These are phyloP conservation scores for Heliconius himera DNA, from an alignment of 1,140 invertebrate species.

Conservation along the genomic window DNA sequence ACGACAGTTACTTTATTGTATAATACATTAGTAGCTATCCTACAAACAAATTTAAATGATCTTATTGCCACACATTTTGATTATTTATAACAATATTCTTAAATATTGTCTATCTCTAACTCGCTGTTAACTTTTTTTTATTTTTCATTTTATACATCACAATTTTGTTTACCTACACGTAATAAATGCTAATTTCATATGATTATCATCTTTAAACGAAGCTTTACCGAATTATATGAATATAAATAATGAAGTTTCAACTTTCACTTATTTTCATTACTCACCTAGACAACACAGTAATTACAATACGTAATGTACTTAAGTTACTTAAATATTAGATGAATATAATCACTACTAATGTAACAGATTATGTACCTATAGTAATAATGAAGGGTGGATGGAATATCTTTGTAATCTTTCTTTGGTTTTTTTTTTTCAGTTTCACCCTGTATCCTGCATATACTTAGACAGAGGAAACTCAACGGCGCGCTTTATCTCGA, in stretches of 20 bases:
- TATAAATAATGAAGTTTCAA: slow-evolving; percentile 9
- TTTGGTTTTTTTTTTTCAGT: neutral
- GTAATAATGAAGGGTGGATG: too few species aligned
- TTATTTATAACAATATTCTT: too few species aligned
- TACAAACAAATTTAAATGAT: too few species aligned
- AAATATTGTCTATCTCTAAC: neutral
- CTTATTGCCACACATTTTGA: too few species aligned
- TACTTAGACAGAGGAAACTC: neutral
- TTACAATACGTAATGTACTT: neutral
- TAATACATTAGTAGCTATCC: too few species aligned
- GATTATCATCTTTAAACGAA: slow-evolving; percentile 5
- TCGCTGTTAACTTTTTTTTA: neutral
- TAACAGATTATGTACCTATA: too few species aligned
- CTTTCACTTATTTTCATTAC: slow-evolving; percentile 14
- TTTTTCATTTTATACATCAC: neutral
- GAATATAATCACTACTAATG: neutral
- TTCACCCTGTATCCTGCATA: neutral
- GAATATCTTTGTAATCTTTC: neutral
- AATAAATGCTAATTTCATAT: slow-evolving; percentile 4
- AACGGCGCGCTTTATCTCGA: too few species aligned
- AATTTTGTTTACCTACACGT: neutral
- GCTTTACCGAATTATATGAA: slow-evolving; percentile 4
- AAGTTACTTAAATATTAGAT: neutral
- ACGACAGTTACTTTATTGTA: too few species aligned
- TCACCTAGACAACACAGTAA: neutral